Conservation (phyloP, 2,113 vertebrate genomes). For the Eulacestoma nigropectus region DNA sequence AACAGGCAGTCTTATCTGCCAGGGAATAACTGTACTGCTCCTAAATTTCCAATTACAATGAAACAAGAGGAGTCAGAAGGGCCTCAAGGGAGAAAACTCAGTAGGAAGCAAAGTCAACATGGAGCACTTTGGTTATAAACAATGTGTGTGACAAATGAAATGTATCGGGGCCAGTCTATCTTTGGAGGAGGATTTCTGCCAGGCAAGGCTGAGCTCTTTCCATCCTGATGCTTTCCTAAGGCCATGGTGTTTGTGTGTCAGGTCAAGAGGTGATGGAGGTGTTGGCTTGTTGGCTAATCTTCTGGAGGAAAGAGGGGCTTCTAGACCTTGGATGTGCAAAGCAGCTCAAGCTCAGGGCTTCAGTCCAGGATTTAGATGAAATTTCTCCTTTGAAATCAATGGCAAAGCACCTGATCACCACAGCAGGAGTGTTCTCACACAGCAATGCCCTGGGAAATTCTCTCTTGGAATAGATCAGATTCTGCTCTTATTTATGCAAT, state of each 20-base stretch:
- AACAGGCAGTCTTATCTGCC: not conserved
- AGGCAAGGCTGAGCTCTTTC: not conserved
- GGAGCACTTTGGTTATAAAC: not conserved
- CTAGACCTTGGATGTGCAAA: not conserved
- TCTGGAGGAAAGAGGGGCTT: not conserved
- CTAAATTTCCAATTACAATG: not conserved
- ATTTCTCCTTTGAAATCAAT: not conserved
- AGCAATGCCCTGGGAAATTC: not conserved
- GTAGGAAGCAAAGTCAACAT: not conserved
- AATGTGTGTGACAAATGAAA: not conserved
- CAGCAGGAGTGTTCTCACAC: not conserved
- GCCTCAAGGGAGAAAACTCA: not conserved
- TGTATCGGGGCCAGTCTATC: fast-evolving
- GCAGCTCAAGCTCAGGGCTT: not conserved
- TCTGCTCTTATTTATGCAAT: not conserved
- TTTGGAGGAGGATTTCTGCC: not conserved
- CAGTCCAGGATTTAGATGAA: not conserved
- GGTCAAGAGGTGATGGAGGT: not conserved
- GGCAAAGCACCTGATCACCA: not conserved
- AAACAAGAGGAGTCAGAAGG: not conserved
- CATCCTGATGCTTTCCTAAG: not conserved
- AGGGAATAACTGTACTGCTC: not conserved
- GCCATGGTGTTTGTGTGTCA: not conserved
- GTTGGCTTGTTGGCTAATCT: not conserved
- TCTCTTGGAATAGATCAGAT: not conserved